Conservation (phyloP, 2,113 vertebrate genomes). For the Sebastes schlegelii region DNA sequence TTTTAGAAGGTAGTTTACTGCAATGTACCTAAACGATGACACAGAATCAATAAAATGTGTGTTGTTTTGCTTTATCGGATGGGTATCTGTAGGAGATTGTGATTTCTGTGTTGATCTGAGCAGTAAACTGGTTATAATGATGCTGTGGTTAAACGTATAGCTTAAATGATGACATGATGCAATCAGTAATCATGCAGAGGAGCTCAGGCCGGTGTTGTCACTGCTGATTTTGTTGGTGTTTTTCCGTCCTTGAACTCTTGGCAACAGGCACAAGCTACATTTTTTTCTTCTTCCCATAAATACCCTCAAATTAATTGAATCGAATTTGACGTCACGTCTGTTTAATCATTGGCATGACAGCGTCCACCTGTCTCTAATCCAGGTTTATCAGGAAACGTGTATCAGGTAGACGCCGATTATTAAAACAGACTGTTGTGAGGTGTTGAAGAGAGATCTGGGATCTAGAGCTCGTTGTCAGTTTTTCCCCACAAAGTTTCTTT, state of each 20-base stretch:
- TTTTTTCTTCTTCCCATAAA: constrained; percentile 35
- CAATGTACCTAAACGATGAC: not conserved
- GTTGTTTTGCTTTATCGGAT: not conserved
- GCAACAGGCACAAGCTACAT: constrained; percentile 20
- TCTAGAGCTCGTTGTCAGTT: not conserved
- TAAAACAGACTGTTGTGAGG: constrained; percentile 20
- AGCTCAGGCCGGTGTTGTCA: constrained; percentile 10
- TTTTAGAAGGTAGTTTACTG: constrained; percentile 10
- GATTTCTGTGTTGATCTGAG: not conserved
- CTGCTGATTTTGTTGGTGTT: constrained; percentile 23
- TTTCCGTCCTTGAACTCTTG: constrained; percentile 52
- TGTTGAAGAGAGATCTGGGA: not conserved
- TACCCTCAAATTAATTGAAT: constrained; percentile 36
- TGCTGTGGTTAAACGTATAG: not conserved
- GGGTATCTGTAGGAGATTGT: not conserved
- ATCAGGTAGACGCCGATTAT: constrained; percentile 44
- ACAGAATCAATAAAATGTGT: not conserved
- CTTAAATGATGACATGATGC: not conserved
- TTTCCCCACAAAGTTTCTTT: constrained; percentile 24
- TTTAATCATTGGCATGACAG: constrained; percentile 65
- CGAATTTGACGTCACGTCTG: constrained; percentile 79
- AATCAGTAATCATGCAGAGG: not conserved
- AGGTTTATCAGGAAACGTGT: constrained; percentile 62
- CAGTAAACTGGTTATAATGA: not conserved
- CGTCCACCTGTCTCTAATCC: constrained; percentile 73